A percentile compares a stretch with the other conserved stretches of the same genome.
phyloP scores from a whole-genome alignment of 2,888 invertebrate genomes.

The Agrotis ipsilon region DNA sequence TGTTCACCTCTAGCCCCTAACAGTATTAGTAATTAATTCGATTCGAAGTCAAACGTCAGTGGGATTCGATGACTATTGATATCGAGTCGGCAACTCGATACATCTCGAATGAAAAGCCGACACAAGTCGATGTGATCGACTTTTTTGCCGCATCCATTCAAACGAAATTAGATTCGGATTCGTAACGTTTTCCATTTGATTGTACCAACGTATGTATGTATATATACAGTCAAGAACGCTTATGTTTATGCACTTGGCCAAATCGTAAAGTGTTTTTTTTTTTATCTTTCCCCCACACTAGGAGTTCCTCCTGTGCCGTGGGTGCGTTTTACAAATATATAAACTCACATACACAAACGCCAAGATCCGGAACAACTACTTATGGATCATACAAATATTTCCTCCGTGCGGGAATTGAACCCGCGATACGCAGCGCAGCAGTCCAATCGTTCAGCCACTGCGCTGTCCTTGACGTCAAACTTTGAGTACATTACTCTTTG shows the following conservation, averaged over 20 bases:
- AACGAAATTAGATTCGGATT: slow-evolving; percentile 87
- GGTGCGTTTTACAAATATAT: too few species aligned
- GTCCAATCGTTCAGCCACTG: too few species aligned
- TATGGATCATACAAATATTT: too few species aligned
- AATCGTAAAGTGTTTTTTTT: background rate
- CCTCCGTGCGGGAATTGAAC: too few species aligned
- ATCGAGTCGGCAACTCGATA: slow-evolving; percentile 65
- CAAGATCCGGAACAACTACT: too few species aligned
- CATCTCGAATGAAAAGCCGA: slow-evolving; percentile 80
- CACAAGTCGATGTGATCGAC: slow-evolving; percentile 83
- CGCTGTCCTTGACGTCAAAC: too few species aligned
- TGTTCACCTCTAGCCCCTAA: slow-evolving; percentile 81
- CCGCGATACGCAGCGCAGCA: too few species aligned
- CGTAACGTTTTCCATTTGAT: slow-evolving; percentile 74
- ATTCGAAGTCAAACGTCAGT: slow-evolving; percentile 75
- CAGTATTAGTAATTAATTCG: slow-evolving; percentile 85
- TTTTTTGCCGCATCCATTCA: slow-evolving; percentile 85
- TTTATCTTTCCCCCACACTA: too few species aligned
- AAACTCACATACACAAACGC: too few species aligned
- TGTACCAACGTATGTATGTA: slow-evolving; percentile 27
- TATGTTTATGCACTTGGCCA: background rate
- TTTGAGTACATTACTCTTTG: too few species aligned
- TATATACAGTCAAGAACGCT: background rate
- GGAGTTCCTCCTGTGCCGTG: too few species aligned
- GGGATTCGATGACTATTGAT: slow-evolving; percentile 85